A percentile compares a stretch with the other conserved stretches of the same genome.
These are phyloP conservation scores for Nothoprocta pentlandii DNA, from an alignment of 2,113 vertebrate genomes.

Conservation along the genomic window DNA sequence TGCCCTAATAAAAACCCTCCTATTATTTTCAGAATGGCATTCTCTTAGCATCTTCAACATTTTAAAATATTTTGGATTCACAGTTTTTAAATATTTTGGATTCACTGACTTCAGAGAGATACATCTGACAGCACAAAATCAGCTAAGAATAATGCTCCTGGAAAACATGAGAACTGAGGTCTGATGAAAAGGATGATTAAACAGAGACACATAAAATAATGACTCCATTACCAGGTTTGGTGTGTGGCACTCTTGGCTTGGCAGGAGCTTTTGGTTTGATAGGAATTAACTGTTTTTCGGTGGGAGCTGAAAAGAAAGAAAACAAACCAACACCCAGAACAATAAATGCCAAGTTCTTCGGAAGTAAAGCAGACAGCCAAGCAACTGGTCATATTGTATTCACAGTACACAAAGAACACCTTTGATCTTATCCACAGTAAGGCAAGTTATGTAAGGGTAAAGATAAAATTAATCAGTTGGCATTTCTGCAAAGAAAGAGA, in stretches of 20 bases:
- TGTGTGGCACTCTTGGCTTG: conserved; percentile 66
- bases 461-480: background rate
- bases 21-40: background rate
- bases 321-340: background rate
- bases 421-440: background rate
- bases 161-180: background rate
- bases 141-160: background rate
- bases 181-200: conserved; percentile 2
- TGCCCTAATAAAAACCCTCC: background rate
- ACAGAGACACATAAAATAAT: background rate
- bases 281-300: conserved; percentile 65
- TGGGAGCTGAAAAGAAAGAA: conserved; percentile 75
- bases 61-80: background rate
- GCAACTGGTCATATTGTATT: background rate
- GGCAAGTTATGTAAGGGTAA: background rate
- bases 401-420: background rate
- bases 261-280: conserved; percentile 72
- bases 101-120: background rate
- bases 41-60: no score
- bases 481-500: conserved; percentile 11
- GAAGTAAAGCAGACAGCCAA: background rate
- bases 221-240: conserved; percentile 74
- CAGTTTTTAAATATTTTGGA: background rate
- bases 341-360: background rate
- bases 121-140: background rate